phyloP scores from a whole-genome alignment of 2,797 vertebrate species.

The Gobionotothen gibberifrons region DNA sequence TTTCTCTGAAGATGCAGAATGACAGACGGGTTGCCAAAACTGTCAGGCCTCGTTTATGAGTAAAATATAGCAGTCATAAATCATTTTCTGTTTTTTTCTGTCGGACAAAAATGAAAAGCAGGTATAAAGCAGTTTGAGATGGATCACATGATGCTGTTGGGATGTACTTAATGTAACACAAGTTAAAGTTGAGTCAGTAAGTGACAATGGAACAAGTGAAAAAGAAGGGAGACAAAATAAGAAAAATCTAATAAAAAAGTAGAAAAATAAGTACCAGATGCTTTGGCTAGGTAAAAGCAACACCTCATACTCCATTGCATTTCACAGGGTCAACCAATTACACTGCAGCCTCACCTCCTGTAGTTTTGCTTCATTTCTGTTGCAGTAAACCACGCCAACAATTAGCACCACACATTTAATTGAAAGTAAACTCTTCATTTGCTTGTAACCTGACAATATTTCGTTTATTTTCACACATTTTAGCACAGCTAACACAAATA shows the following conservation, averaged over 20 bases:
- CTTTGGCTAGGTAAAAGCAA: not conserved
- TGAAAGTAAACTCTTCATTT: no score
- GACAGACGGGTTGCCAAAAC: slow-evolving; percentile 13
- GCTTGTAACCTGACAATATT: no score
- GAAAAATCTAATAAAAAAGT: not conserved
- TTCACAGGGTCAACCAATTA: no score
- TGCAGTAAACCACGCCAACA: no score
- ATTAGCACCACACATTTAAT: no score
- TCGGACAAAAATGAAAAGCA: not conserved
- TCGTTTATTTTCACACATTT: no score
- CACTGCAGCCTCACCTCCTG: no score
- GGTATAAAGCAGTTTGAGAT: not conserved
- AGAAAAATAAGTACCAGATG: not conserved
- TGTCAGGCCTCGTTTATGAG: slow-evolving; percentile 9
- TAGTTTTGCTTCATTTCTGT: no score
- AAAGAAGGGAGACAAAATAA: not conserved
- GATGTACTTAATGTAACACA: not conserved
- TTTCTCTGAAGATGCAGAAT: slow-evolving; percentile 13
- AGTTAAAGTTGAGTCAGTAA: not conserved
- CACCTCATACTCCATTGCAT: not conserved
- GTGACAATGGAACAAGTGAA: slow-evolving; percentile 11
- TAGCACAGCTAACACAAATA: no score
- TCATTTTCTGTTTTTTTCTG: not conserved
- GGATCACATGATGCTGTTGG: not conserved
- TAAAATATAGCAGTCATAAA: slow-evolving; percentile 4